Percentiles rank a stretch among this genome's conserved stretches.
Evolutionary conservation across 2,888 invertebrate species (phyloP).

Genomic region (Polyommatus iphigenia): DNA sequence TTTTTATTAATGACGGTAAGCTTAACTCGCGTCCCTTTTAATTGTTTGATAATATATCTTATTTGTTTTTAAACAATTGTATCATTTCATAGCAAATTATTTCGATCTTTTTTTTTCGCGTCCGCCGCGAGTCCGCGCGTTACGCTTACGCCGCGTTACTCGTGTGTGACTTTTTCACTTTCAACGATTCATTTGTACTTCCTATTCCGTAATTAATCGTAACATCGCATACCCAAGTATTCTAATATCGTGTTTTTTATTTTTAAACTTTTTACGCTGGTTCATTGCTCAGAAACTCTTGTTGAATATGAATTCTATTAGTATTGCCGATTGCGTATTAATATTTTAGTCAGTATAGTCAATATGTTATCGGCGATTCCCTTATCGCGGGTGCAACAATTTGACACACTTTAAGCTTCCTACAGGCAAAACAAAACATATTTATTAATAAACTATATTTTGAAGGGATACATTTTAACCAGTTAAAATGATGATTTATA

Average conservation of each 20-base stretch:
- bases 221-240: slow-evolving; percentile 15
- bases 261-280: slow-evolving; percentile 6
- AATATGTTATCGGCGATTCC: no score
- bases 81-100: not conserved
- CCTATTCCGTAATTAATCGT: slow-evolving; percentile 44
- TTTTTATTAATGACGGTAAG: no score
- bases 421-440: no score
- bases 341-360: not conserved
- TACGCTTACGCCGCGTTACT: slow-evolving; percentile 35
- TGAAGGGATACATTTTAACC: no score
- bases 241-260: slow-evolving; percentile 15
- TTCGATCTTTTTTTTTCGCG: not conserved
- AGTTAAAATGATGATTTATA: no score
- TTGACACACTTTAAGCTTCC: no score
- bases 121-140: slow-evolving; percentile 41
- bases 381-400: no score
- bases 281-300: not conserved
- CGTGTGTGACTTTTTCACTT: slow-evolving; percentile 46
- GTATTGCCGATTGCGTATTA: not conserved
- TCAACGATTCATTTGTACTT: slow-evolving; percentile 44
- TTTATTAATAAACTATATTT: no score
- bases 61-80: not conserved
- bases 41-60: not conserved
- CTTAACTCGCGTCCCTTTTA: no score
- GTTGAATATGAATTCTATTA: not conserved